Base-by-base conservation (phyloP, 1,140 invertebrate species). In the Samia ricini region DNA sequence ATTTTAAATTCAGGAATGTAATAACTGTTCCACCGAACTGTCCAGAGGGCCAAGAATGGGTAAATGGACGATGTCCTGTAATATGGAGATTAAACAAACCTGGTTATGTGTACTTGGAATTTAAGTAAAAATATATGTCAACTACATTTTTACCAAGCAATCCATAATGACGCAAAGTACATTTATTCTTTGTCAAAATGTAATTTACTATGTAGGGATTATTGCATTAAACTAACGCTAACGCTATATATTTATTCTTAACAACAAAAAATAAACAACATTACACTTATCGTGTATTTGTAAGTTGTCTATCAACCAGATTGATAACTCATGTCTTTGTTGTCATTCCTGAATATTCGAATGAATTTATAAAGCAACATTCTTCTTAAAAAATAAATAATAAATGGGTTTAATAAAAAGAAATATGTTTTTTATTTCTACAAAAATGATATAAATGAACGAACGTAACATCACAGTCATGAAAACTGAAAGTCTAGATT, bases 21-120 rank as follows among this genome's bases (percentile, higher is more conserved):
- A 49, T 71, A 20, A 65, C 56, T 0, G 68, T 68, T 23, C 71
- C 71, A 4, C 29, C 62, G 3, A 72, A 72, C 18, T 72, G 71
- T 36, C 68, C 60, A 5, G 1, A 49, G 4, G 68, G 68, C 4
- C 71, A 72, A 54, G 23, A 65, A 29, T 65, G n/a, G 2, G 50
- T 72, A 19, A 72, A 72, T 56, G 68, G 64, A 1, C 23, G 63
- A 65, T 72, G 71, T 36, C 68, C 68, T 15, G 72, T 71, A 4
- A 55, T 74, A 8, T 74, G 72, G 69, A 62, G 22, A 58, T 21
- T 29, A 29, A 8, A 10, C 26, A 5, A 8, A 10, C 26, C 6
- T 10, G 26, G 6, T 8, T 29, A 29, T 29, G 1, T 29, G 26
- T 5, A 0, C 26, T n/a, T n/a, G n/a, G n/a, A n/a, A n/a, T n/a